phyloP scores from a whole-genome alignment of 2,888 invertebrate species.

The Falcaria lacertinaria region DNA sequence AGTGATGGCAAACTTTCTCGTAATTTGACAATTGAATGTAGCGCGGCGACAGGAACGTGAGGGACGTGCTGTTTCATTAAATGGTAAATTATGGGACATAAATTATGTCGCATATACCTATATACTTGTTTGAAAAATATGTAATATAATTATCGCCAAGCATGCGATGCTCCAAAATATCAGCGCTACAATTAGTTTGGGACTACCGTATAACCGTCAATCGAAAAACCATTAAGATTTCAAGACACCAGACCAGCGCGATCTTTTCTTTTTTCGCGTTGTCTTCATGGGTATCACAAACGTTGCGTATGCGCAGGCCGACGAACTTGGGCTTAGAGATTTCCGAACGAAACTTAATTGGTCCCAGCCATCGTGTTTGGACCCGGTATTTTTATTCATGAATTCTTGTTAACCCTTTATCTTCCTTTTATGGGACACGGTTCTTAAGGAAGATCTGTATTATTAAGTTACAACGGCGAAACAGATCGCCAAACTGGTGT shows the following conservation, averaged over 20 bases:
- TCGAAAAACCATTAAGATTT: too few species aligned
- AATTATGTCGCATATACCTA: too few species aligned
- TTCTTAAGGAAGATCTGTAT: background rate
- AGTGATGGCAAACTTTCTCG: slow-evolving; percentile 26
- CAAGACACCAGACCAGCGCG: too few species aligned
- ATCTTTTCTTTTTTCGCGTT: too few species aligned
- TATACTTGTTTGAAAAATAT: too few species aligned
- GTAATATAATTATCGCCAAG: too few species aligned
- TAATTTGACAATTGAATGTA: slow-evolving; percentile 34
- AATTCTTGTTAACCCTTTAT: slow-evolving; percentile 45
- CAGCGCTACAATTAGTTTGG: too few species aligned
- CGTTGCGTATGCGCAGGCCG: slow-evolving; percentile 36
- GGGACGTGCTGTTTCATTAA: background rate
- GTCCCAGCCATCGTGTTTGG: slow-evolving; percentile 48
- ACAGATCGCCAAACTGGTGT: too few species aligned
- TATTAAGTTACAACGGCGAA: background rate
- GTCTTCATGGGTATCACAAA: too few species aligned
- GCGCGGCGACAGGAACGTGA: slow-evolving; percentile 16
- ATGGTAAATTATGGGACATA: too few species aligned
- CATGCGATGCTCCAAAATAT: too few species aligned
- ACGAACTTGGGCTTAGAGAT: slow-evolving; percentile 42
- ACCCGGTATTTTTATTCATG: slow-evolving; percentile 66
- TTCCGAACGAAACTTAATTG: slow-evolving; percentile 52
- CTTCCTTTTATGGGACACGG: slow-evolving; percentile 14
- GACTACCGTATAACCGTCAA: too few species aligned